Conservation (phyloP, 2,113 vertebrate genomes). For the Lontra canadensis region DNA sequence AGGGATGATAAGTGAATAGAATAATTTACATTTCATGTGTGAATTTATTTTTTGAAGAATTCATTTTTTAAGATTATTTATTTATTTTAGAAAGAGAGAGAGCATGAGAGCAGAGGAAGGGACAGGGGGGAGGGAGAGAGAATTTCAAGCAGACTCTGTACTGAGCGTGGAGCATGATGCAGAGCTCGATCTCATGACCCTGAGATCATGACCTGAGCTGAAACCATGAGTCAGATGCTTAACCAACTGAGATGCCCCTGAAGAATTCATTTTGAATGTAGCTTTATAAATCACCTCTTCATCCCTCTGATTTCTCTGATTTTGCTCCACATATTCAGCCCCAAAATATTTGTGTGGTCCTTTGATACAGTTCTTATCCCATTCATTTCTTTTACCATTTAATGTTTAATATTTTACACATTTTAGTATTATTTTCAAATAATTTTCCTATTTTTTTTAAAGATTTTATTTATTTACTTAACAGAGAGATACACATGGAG, state of each 20-base stretch:
- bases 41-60: neutral
- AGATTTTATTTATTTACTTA: too few relatives aligned
- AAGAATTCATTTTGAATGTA: neutral
- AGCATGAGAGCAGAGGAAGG: neutral
- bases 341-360: neutral
- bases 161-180: neutral
- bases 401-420: neutral
- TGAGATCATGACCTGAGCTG: neutral
- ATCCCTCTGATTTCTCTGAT: neutral
- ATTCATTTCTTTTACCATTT: neutral
- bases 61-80: neutral
- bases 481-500: too few relatives aligned
- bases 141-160: neutral
- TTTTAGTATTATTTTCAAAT: conserved; percentile 12
- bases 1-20: neutral
- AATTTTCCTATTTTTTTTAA: neutral
- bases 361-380: neutral
- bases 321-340: neutral
- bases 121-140: neutral
- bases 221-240: neutral
- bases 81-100: neutral
- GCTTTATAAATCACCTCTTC: neutral
- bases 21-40: neutral
- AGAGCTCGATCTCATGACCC: neutral
- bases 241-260: neutral